Evolutionary conservation across 2,113 vertebrate genomes (phyloP).

Genomic region (Brachypodius melanocephalos): DNA sequence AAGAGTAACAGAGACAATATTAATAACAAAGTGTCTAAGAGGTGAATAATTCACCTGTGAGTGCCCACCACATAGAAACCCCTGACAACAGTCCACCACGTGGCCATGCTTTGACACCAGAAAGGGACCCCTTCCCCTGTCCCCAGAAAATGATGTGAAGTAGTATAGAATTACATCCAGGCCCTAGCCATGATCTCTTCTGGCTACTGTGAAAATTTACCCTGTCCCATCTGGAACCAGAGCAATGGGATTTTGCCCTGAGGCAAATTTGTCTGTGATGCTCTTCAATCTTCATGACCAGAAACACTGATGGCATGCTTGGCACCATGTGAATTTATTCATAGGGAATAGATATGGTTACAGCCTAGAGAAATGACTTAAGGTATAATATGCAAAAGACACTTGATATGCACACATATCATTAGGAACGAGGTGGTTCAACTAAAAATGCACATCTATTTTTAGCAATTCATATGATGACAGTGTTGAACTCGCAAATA

Average conservation of each 20-base stretch:
- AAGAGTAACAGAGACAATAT: background rate
- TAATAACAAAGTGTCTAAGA: background rate
- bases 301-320: background rate
- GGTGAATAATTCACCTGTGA: accelerated
- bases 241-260: background rate
- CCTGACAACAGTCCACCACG: background rate
- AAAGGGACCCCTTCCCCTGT: background rate
- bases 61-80: background rate
- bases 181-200: background rate
- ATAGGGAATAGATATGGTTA: background rate
- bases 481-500: background rate
- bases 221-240: background rate
- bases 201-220: background rate
- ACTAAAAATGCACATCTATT: background rate
- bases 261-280: background rate
- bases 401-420: background rate
- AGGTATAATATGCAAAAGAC: background rate
- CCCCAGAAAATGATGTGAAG: background rate
- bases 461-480: background rate
- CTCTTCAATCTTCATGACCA: background rate
- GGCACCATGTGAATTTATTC: background rate
- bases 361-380: background rate
- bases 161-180: background rate
- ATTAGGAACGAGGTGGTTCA: background rate
- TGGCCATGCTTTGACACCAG: background rate